Percentiles rank a stretch among this genome's conserved stretches.
Conservation (phyloP, 2,888 invertebrate genomes). For the Drosophila algonquin region DNA sequence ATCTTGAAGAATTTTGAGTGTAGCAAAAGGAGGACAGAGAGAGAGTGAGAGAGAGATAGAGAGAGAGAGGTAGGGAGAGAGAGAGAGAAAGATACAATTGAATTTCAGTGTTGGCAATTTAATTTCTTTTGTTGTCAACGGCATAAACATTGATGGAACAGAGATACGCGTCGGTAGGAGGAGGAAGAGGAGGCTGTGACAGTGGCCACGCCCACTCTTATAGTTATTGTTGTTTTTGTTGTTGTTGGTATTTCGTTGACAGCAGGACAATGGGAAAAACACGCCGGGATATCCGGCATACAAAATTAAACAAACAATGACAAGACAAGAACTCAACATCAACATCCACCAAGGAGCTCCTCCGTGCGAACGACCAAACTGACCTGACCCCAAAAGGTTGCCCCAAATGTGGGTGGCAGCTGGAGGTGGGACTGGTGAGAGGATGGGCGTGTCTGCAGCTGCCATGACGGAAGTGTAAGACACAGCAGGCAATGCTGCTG, state of each 20-base stretch:
- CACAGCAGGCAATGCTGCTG: slow-evolving; percentile 56
- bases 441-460: slow-evolving; percentile 55
- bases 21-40: slow-evolving; percentile 13
- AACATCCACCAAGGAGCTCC: slow-evolving; percentile 45
- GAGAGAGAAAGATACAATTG: slow-evolving; percentile 62
- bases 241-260: slow-evolving; percentile 67
- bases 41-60: slow-evolving; percentile 30
- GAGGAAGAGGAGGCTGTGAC: neutral
- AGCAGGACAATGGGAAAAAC: slow-evolving; percentile 74
- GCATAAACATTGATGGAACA: slow-evolving; percentile 67
- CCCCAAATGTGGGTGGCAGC: slow-evolving; percentile 3
- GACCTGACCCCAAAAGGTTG: slow-evolving; percentile 55
- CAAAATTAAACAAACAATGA: slow-evolving; percentile 80
- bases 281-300: slow-evolving; percentile 74
- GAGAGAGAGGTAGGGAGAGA: too few relatives aligned
- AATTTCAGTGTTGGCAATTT: slow-evolving; percentile 78
- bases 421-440: slow-evolving; percentile 3
- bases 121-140: slow-evolving; percentile 75
- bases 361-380: slow-evolving; percentile 44
- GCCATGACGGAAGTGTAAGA: slow-evolving; percentile 64
- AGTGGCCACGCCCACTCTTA: slow-evolving; percentile 31
- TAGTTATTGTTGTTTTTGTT: slow-evolving; percentile 57
- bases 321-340: slow-evolving; percentile 63
- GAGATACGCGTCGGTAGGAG: slow-evolving; percentile 8
- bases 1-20: slow-evolving; percentile 57